Evolutionary conservation across 1,140 invertebrate species (phyloP), one percentile per base, ranked within the genome.

Genomic region (Zaprionus tsacasi): DNA sequence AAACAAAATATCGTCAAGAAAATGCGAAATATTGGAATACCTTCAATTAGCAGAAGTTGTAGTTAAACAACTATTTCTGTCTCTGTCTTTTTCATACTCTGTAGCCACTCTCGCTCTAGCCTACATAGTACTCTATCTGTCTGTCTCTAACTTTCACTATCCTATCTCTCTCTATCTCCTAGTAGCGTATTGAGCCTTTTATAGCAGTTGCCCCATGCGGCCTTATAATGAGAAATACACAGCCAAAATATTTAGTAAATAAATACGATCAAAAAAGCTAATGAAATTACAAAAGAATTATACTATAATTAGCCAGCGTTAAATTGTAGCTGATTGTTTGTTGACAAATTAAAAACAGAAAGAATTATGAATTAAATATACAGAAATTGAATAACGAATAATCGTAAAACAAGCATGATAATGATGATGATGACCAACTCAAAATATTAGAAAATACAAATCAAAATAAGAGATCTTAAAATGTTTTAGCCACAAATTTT

Each of bases 251-350:
- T 45, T 67, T 67, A 68, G 45, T 65, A 67, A 67, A 48, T 38
- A 36, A 55, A 63, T 40, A 52, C n/a, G 52, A 73, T 35, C n/a
- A 33, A 45, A 76, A 68, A 63, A 38, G 5, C 50, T 11, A 56
- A 63, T 3, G 5, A 68, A 43, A 81, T 35, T 65, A 70, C 55
- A 65, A 73, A 67, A 73, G 48, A 80, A 67, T 70, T 67, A 76
- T 78, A 87, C 45, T 50, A 50, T 50, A 82, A 82, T 87, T 87
- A 87, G 83, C 77, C 76, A 88, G 79, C 60, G 80, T 87, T 88
- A 73, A 86, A 88, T 75, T 81, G 78, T 87, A 87, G 82, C 79
- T 77, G 82, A 87, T 86, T 82, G 81, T 83, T 83, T 83, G 82
- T 88, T 87, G 69, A 82, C 61, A 67, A 76, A 88, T 76, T 81